A percentile compares a stretch with the other conserved stretches of the same genome.
phyloP scores from a whole-genome alignment of 2,113 vertebrate genomes.

The Ginglymostoma cirratum region DNA sequence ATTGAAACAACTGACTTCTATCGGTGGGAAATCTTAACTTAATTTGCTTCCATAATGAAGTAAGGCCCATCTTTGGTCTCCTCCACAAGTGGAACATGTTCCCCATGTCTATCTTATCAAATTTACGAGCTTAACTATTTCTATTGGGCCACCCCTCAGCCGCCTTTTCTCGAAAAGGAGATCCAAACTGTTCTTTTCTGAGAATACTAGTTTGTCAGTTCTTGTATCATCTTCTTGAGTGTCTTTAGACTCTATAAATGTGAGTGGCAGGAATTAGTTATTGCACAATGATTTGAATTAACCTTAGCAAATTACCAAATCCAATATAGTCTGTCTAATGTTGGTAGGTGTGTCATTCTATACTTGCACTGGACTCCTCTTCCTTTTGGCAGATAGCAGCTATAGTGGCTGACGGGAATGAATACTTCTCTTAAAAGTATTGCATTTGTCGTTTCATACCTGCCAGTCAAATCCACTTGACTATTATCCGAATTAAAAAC shows the following conservation, averaged over 20 bases:
- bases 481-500: neutral
- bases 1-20: too few relatives aligned
- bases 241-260: neutral
- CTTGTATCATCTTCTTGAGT: neutral
- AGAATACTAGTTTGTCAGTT: neutral
- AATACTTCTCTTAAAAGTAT: neutral
- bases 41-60: neutral
- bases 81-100: neutral
- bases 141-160: neutral
- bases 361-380: neutral
- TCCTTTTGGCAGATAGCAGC: neutral
- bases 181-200: neutral
- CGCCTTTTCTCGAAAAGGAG: neutral
- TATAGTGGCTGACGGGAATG: neutral
- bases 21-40: too few relatives aligned
- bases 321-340: neutral
- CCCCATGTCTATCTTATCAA: neutral
- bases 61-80: too few relatives aligned
- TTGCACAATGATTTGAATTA: neutral
- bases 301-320: neutral
- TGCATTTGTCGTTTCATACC: neutral
- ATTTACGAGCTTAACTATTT: neutral
- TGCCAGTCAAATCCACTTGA: neutral
- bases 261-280: neutral
- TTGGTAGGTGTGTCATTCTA: neutral